A percentile compares a stretch with the other conserved stretches of the same genome.
phyloP scores from a whole-genome alignment of 2,797 vertebrate genomes.

The Adelosebastes latens region DNA sequence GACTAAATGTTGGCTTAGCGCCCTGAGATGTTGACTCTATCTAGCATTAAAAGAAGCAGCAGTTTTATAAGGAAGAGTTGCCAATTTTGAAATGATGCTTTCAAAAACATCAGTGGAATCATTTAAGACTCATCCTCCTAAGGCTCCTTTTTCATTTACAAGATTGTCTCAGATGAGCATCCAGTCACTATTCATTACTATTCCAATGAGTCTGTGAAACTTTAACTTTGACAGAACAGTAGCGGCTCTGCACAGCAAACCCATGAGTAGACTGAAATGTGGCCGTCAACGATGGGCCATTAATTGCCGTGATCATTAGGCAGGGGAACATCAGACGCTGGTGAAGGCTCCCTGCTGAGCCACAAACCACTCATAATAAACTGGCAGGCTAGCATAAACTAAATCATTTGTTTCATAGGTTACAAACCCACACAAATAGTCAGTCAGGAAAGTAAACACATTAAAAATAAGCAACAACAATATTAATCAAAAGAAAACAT shows the following conservation, averaged over 20 bases:
- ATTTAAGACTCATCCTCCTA: slow-evolving; percentile 9
- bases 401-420: slow-evolving; percentile 21
- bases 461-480: slow-evolving; percentile 2
- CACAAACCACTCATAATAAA: slow-evolving; percentile 26
- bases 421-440: slow-evolving; percentile 9
- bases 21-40: background rate
- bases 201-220: slow-evolving; percentile 28
- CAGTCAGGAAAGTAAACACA: slow-evolving; percentile 7
- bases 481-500: slow-evolving; percentile 27
- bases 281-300: slow-evolving; percentile 36
- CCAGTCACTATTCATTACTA: slow-evolving; percentile 36
- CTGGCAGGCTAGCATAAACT: background rate
- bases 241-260: slow-evolving; percentile 18
- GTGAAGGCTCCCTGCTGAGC: slow-evolving; percentile 22
- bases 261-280: slow-evolving; percentile 28
- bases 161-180: slow-evolving; percentile 17
- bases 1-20: no score
- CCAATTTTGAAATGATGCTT: slow-evolving; percentile 7
- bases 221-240: slow-evolving; percentile 34
- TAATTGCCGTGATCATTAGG: slow-evolving; percentile 52
- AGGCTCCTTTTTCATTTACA: slow-evolving; percentile 27
- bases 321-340: slow-evolving; percentile 23
- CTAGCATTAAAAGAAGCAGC: background rate
- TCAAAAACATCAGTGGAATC: slow-evolving; percentile 5
- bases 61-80: background rate